Percentiles rank a stretch among this genome's conserved stretches.
Evolutionary conservation across 92 coral and sea anemone genomes (phyloP).

Genomic region (Bergia puertoricense): DNA sequence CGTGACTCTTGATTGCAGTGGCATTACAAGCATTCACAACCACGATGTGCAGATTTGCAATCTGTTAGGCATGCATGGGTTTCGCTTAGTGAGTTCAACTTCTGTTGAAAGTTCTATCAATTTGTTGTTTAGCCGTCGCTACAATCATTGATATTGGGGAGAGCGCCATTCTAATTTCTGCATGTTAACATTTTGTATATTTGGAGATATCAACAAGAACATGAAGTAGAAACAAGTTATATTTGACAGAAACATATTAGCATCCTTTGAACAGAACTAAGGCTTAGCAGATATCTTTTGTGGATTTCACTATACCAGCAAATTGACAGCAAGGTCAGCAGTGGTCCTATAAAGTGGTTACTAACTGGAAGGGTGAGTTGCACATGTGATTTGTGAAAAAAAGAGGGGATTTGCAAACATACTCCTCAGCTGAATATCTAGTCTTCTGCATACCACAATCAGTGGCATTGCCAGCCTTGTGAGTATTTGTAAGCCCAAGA

Average conservation of each 20-base stretch:
- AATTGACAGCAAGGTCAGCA: too few species aligned
- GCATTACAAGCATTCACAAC: slow-evolving; percentile 39
- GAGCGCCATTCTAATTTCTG: too few species aligned
- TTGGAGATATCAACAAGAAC: not conserved
- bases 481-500: too few species aligned
- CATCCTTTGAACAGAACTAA: not conserved
- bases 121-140: slow-evolving; percentile 37
- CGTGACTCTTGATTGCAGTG: slow-evolving; percentile 39
- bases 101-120: slow-evolving; percentile 15
- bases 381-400: too few species aligned
- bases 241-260: not conserved
- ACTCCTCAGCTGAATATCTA: too few species aligned
- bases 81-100: slow-evolving; percentile 38
- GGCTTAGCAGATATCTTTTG: not conserved
- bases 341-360: too few species aligned
- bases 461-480: too few species aligned
- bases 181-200: not conserved
- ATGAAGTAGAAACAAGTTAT: not conserved
- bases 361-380: too few species aligned
- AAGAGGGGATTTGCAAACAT: too few species aligned
- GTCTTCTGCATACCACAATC: too few species aligned
- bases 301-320: too few species aligned
- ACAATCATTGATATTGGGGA: slow-evolving; percentile 26
- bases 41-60: slow-evolving; percentile 44
- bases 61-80: slow-evolving; percentile 38